Evolutionary conservation across 1,140 invertebrate genomes (phyloP).

Genomic region (Drosophila tsacasi): DNA sequence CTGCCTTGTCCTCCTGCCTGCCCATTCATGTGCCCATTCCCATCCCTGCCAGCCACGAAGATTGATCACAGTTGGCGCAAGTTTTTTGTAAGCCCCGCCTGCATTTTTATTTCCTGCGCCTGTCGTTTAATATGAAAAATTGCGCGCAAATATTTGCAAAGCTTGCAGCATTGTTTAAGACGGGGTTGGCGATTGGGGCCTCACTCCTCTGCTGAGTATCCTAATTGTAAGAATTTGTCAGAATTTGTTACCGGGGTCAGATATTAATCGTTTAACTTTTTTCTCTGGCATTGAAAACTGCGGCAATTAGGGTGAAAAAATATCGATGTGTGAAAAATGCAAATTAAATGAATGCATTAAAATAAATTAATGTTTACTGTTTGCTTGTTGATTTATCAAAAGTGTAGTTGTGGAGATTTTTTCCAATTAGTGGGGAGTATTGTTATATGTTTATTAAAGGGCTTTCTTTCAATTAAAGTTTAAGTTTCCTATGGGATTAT

Average conservation of each 20-base stretch:
- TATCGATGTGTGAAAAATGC: conserved; percentile 10
- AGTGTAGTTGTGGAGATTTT: neutral
- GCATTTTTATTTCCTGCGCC: conserved; percentile 75
- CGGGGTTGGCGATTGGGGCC: conserved; percentile 8
- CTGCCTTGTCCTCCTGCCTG: conserved; percentile 33
- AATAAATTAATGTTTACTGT: conserved; percentile 1
- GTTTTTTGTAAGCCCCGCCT: conserved; percentile 64
- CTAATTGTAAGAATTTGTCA: conserved; percentile 78
- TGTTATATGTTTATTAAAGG: neutral
- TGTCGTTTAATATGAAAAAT: conserved; percentile 82
- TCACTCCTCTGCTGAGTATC: conserved; percentile 11
- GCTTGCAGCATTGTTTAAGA: conserved; percentile 29
- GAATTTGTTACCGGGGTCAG: conserved; percentile 55
- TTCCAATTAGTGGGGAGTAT: neutral
- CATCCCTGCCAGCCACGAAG: conserved; percentile 51
- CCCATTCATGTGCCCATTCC: conserved; percentile 1
- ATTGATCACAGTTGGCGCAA: conserved; percentile 76
- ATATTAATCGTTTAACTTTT: conserved; percentile 62
- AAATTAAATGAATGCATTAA: conserved; percentile 25
- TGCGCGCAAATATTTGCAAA: conserved; percentile 75
- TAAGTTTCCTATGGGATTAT: neutral
- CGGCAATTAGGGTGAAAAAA: neutral
- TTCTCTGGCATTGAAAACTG: neutral
- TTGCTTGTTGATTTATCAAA: neutral
- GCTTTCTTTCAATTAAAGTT: no score